Conservation (phyloP, 2,113 vertebrate species). For the Grammomys surdaster region DNA sequence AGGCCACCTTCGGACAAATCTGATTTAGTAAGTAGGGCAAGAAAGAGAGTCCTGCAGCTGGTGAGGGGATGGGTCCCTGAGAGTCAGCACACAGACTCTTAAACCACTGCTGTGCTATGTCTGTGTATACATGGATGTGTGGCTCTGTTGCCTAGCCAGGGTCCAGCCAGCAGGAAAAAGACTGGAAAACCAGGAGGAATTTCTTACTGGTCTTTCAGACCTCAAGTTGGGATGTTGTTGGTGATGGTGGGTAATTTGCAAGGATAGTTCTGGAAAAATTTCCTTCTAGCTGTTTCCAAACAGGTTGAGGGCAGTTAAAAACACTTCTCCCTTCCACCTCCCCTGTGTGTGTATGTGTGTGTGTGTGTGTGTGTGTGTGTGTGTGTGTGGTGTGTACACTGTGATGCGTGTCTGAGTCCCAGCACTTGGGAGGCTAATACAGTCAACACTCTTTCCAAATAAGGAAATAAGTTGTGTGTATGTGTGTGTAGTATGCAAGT, state of each 20-base stretch:
- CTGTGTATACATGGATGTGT: neutral
- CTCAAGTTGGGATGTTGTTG: neutral
- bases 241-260: slow-evolving; percentile 33
- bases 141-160: neutral
- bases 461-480: neutral
- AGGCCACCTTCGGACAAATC: slow-evolving; percentile 38
- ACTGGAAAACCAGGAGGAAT: neutral
- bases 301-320: slow-evolving; percentile 7
- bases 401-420: neutral
- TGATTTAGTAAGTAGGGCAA: slow-evolving; percentile 59
- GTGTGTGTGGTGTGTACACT: neutral
- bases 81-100: slow-evolving; percentile 47
- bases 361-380: neutral
- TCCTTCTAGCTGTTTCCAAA: slow-evolving; percentile 24
- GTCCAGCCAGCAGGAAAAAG: neutral
- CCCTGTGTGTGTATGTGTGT: neutral
- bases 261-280: slow-evolving; percentile 36
- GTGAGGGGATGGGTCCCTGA: slow-evolving; percentile 40
- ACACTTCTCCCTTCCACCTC: too few relatives aligned
- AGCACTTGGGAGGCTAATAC: neutral
- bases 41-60: slow-evolving; percentile 17
- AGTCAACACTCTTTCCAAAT: neutral
- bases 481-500: slow-evolving; percentile 5
- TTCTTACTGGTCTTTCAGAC: slow-evolving; percentile 1
- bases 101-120: neutral